Base-by-base conservation (phyloP, 1,140 invertebrate genomes). In the Halictus rubicundus region DNA sequence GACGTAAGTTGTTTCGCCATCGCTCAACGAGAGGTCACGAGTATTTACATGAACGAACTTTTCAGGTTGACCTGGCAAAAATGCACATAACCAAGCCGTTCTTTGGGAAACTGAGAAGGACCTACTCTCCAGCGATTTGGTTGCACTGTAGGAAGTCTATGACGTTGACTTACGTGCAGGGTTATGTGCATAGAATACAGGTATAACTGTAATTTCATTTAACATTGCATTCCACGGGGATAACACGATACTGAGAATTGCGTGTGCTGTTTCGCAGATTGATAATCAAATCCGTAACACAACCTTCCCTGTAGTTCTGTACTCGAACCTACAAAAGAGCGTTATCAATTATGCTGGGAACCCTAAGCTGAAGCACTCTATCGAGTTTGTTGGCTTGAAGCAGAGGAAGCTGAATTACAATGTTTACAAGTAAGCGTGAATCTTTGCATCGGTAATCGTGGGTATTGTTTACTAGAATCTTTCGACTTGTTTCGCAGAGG, bases 51-150 rank as follows among this genome's bases (percentile, higher is more conserved):
- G 9, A 21, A 21, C n/a, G 9, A 69, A 79, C n/a, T 63, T 83
- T 76, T 95, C 9, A 97, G 94, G 96, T 97, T 80, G 96, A 97
- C 90, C 95, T 98, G 79, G 94, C 95, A 66, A 96, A 96, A 89
- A 97, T 98, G 97, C 96, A 96, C 82, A 97, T 98, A 96, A 96
- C 96, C 0, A 97, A 97, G 89, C 97, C 97, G 1, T 97, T 97
- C 90, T 97, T 96, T 90, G 96, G 96, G 1, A 96, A 96, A 87
- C 88, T 98, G 37, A 91, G 96, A 75, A 93, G 97, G 61, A 95
- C 94, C 0, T 96, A 96, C 87, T 95, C 94, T 71, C 96, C 97
- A n/a, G 96, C 95, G 5, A 74, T 97, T 32, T 97, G 96, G 95
- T 85, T 96, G 54, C 96, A 97, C 84, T 94, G 95, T 80, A 93